These are phyloP conservation scores for Aproaerema taeniolella DNA, from an alignment of 2,888 invertebrate species.

Conservation along the genomic window DNA sequence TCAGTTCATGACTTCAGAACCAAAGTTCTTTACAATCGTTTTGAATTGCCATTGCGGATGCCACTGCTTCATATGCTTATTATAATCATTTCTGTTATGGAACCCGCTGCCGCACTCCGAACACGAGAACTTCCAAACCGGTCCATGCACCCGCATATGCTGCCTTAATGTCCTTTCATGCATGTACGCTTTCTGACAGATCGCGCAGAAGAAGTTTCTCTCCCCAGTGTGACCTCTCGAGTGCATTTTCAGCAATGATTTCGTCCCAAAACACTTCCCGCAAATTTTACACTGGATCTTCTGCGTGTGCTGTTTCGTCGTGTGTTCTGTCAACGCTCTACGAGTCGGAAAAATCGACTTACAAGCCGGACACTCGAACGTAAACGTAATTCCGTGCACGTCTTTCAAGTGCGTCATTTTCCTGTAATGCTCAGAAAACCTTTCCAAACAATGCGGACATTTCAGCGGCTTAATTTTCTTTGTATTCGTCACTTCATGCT, in stretches of 20 bases:
- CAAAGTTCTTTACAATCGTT: constrained; percentile 46
- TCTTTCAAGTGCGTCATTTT: constrained; percentile 66
- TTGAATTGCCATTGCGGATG: constrained; percentile 60
- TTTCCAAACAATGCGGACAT: constrained; percentile 63
- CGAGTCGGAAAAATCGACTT: constrained; percentile 52
- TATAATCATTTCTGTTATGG: constrained; percentile 55
- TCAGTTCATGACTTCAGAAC: too few species aligned
- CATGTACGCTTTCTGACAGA: constrained; percentile 66
- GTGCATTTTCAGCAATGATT: constrained; percentile 59
- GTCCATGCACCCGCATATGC: constrained; percentile 62
- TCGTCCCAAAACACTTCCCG: constrained; percentile 61
- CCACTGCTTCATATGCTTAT: constrained; percentile 63
- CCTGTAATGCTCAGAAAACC: constrained; percentile 62
- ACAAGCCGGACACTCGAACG: constrained; percentile 56
- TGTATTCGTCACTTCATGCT: constrained; percentile 50
- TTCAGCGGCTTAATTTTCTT: constrained; percentile 60
- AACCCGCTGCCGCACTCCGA: constrained; percentile 56
- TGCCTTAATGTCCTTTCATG: constrained; percentile 58
- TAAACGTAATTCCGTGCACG: constrained; percentile 57
- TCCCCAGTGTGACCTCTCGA: constrained; percentile 59
- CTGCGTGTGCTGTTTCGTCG: constrained; percentile 58
- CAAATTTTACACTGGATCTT: constrained; percentile 62
- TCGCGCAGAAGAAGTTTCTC: constrained; percentile 52
- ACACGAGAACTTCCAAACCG: constrained; percentile 52
- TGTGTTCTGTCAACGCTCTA: constrained; percentile 60